Conservation (phyloP, 2,888 invertebrate genomes). For the Sclerodermus sp. region DNA sequence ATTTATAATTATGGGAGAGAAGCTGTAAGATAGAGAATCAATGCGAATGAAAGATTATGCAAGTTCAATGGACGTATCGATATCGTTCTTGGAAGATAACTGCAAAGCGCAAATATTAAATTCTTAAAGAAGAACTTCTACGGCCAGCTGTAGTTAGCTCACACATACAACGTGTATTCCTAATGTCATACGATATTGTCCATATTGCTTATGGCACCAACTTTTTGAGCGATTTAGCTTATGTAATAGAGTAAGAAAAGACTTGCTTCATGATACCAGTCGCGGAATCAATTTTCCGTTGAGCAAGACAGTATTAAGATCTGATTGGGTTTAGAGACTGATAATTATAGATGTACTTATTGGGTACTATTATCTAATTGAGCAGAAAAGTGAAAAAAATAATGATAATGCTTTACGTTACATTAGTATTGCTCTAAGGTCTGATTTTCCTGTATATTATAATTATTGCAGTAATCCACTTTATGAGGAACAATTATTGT, state of each 20-base stretch:
- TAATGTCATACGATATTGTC: conserved; percentile 41
- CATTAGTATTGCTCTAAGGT: conserved; percentile 32
- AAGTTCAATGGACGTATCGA: neutral
- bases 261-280: too few species aligned
- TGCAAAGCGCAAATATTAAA: conserved; percentile 9
- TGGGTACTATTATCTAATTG: conserved; percentile 36
- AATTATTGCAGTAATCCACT: conserved; percentile 33
- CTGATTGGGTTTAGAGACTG: conserved; percentile 8
- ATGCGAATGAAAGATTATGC: neutral
- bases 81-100: conserved; percentile 8
- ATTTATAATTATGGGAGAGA: too few species aligned
- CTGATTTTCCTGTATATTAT: conserved; percentile 19
- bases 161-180: conserved; percentile 20
- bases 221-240: conserved; percentile 39
- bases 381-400: conserved; percentile 38
- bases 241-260: too few species aligned
- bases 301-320: conserved; percentile 15
- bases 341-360: neutral
- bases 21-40: neutral
- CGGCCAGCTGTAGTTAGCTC: conserved; percentile 40
- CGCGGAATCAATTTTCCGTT: too few species aligned
- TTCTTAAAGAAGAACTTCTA: conserved; percentile 22
- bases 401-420: conserved; percentile 23
- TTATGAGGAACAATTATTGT: neutral
- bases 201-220: conserved; percentile 48